Evolutionary conservation across 2,113 vertebrate genomes (phyloP).

Genomic region (Myotis brandtii): DNA sequence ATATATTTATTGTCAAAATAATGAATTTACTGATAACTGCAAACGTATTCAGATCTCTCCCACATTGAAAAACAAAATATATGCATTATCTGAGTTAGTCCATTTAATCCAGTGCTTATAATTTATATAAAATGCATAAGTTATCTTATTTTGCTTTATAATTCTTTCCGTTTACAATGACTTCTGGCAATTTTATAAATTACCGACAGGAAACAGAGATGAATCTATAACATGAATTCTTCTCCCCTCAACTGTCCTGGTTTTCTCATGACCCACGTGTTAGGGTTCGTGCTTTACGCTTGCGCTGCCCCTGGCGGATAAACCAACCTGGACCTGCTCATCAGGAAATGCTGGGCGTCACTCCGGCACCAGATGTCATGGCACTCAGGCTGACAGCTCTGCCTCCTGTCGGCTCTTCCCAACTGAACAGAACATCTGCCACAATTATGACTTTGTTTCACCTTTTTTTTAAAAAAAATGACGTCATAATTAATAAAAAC

Average conservation of each 20-base stretch:
- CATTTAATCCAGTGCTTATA: not conserved
- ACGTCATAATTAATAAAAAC: constrained; percentile 79
- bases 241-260: not conserved
- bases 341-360: constrained; percentile 72
- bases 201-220: not conserved
- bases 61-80: not conserved
- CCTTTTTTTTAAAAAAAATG: constrained; percentile 38
- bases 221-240: not conserved
- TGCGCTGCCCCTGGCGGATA: constrained; percentile 16
- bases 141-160: not conserved
- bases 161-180: not conserved
- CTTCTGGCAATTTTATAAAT: not conserved
- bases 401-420: constrained; percentile 66
- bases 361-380: constrained; percentile 76
- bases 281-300: not conserved
- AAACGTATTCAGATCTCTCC: not conserved
- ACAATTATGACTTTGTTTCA: constrained; percentile 68
- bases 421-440: constrained; percentile 64
- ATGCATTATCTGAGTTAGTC: not conserved
- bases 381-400: constrained; percentile 75
- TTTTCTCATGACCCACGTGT: not conserved
- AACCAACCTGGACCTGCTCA: constrained; percentile 78
- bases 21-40: not conserved
- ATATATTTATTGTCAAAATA: not conserved
- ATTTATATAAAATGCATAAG: not conserved